These are phyloP conservation scores for Myiotriccus ornatus DNA, from an alignment of 2,797 vertebrate genomes.

Conservation along the genomic window DNA sequence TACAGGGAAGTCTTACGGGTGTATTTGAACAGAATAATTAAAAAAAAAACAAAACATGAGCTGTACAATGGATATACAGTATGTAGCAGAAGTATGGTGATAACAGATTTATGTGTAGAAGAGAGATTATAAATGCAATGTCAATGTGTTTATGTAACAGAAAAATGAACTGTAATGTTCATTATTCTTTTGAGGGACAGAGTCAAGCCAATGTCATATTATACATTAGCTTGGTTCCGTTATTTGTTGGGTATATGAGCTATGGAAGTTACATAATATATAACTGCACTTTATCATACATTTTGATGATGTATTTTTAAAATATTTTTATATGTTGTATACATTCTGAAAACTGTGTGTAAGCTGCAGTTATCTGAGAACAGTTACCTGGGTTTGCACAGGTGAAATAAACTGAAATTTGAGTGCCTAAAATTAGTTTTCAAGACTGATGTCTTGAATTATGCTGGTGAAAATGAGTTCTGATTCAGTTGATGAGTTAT, in stretches of 20 bases:
- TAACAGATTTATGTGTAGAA: background rate
- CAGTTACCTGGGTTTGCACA: background rate
- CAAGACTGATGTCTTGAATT: background rate
- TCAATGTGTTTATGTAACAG: background rate
- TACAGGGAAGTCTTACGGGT: background rate
- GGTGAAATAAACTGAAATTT: background rate
- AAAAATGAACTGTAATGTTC: background rate
- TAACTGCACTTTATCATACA: background rate
- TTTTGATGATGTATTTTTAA: background rate
- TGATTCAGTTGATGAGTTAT: background rate
- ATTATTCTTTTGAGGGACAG: background rate
- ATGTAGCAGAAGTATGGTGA: background rate
- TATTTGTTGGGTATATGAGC: background rate
- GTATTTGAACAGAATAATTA: background rate
- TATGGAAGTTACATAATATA: background rate
- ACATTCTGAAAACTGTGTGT: background rate
- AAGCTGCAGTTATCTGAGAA: background rate
- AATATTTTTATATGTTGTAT: background rate
- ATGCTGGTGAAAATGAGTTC: background rate
- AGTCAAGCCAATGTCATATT: background rate
- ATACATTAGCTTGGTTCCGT: background rate
- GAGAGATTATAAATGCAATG: background rate
- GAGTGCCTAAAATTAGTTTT: background rate
- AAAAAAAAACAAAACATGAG: background rate
- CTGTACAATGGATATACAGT: background rate